Base-by-base conservation (phyloP, 2,888 invertebrate genomes). In the Amaurobius ferox region DNA sequence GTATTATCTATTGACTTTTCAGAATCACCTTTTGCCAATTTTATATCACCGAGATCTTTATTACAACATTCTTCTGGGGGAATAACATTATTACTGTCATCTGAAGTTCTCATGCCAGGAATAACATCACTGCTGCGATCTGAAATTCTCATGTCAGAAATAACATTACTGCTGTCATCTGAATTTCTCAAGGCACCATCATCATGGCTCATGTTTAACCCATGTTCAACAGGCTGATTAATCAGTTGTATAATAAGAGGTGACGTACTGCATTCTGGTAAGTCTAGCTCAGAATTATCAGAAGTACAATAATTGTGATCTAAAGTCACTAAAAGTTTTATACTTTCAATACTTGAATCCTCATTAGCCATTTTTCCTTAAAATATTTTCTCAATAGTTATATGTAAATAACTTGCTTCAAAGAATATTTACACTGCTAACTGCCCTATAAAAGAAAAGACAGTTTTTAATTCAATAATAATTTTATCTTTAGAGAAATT, bases 231-330 rank as follows among this genome's bases (percentile, higher is more conserved):
- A 29, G 44, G 76, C 44, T 77, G 73, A 88, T 79, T 88, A 86
- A 86, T 86, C 88, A 73, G 70, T 77, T 86, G 88, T 86, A 88
- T 88, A 80, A 71, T 62, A 35, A 78, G 77, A 55, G 88, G 88
- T 86, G 78, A 80, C 55, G 68, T 28, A 30, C 26, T 5, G n/a
- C 16, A 9, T n/a, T 44, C 44, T n/a, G 9, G 11, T 11, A n/a
- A n/a, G n/a, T n/a, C n/a, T n/a, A n/a, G n/a, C n/a, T n/a, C n/a
- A n/a, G n/a, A n/a, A n/a, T n/a, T n/a, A n/a, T n/a, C n/a, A n/a
- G n/a, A n/a, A n/a, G n/a, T n/a, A n/a, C n/a, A n/a, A n/a, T n/a
- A n/a, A n/a, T n/a, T n/a, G n/a, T n/a, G 35, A 7, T 35, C 11
- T 35, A 35, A 11, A 35, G 44, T 2, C 44, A 13, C 44, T 16